These are phyloP conservation scores for Corynorhinus townsendii DNA, from an alignment of 2,113 vertebrate species.

Conservation along the genomic window DNA sequence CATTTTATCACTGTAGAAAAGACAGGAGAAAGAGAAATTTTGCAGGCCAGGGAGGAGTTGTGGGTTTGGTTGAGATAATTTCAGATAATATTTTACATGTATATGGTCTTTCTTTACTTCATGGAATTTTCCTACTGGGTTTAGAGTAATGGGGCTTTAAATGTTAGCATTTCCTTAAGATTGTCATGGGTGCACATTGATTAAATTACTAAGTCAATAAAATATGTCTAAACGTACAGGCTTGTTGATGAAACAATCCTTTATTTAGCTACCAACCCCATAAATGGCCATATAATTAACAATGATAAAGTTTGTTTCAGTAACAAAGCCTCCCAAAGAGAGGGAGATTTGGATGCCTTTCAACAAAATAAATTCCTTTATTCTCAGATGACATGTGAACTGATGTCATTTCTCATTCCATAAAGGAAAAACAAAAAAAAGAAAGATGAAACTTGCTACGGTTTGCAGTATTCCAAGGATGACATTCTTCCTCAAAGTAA, in stretches of 20 bases:
- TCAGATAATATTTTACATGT: not conserved
- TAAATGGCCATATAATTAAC: conserved; percentile 76
- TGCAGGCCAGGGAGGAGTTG: not conserved
- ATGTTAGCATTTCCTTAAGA: conserved; percentile 49
- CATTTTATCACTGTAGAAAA: not conserved
- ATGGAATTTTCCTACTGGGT: conserved; percentile 6
- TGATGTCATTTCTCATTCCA: conserved; percentile 83
- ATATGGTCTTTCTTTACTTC: not conserved
- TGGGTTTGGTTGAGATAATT: not conserved
- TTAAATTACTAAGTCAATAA: conserved; percentile 70
- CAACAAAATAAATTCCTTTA: conserved; percentile 77
- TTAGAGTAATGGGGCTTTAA: conserved; percentile 1
- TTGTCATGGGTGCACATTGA: conserved; percentile 34
- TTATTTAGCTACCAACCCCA: conserved; percentile 55
- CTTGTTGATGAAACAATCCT: conserved; percentile 46
- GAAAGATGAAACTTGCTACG: conserved; percentile 69
- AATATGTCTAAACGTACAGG: conserved; percentile 60
- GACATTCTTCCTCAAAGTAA: conserved; percentile 77
- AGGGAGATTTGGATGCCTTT: conserved; percentile 72
- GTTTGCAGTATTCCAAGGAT: conserved; percentile 77
- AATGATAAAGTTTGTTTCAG: conserved; percentile 79
- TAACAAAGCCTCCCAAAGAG: conserved; percentile 70
- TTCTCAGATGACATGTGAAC: conserved; percentile 78
- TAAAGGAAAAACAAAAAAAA: not conserved
- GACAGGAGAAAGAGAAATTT: not conserved